Percentiles rank a stretch among this genome's conserved stretches.
phyloP scores from a whole-genome alignment of 92 coral and sea anemone genomes.

The Zoanthus gigantus region DNA sequence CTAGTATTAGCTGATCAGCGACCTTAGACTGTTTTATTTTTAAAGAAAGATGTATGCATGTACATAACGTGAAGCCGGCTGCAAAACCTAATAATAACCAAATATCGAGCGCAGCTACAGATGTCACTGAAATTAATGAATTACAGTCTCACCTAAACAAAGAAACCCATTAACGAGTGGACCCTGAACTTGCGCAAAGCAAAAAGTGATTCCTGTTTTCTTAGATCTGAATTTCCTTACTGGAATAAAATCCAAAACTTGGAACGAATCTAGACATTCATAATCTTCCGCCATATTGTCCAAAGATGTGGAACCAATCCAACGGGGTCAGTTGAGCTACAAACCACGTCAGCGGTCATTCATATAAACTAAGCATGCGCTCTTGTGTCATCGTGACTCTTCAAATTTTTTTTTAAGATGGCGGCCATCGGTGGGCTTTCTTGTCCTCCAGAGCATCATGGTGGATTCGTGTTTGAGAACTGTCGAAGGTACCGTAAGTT shows the following conservation, averaged over 20 bases:
- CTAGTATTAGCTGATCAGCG: no score
- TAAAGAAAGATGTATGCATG: no score
- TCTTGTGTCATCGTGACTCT: slow-evolving; percentile 44
- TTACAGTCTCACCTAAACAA: slow-evolving; percentile 78
- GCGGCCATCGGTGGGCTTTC: slow-evolving; percentile 89
- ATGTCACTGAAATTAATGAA: not conserved
- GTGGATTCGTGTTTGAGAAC: slow-evolving; percentile 96
- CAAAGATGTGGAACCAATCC: not conserved
- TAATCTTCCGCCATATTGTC: slow-evolving; percentile 91
- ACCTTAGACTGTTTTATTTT: no score
- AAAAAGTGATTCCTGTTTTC: slow-evolving; percentile 88
- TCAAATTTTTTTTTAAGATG: slow-evolving; percentile 86
- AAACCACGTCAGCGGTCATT: not conserved
- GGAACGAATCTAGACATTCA: slow-evolving; percentile 80
- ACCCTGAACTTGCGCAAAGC: slow-evolving; percentile 95
- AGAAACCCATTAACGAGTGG: slow-evolving; percentile 98
- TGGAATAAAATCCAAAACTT: slow-evolving; percentile 78
- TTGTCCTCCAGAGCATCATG: slow-evolving; percentile 68
- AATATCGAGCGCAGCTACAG: no score
- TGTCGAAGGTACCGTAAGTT: slow-evolving; percentile 82
- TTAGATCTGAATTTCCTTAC: slow-evolving; percentile 91
- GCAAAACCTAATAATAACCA: no score
- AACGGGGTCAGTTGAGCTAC: not conserved
- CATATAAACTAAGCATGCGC: slow-evolving; percentile 11
- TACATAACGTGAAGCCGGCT: no score